Evolutionary conservation across 2,888 invertebrate species (phyloP).

Genomic region (Schizaphis graminum): DNA sequence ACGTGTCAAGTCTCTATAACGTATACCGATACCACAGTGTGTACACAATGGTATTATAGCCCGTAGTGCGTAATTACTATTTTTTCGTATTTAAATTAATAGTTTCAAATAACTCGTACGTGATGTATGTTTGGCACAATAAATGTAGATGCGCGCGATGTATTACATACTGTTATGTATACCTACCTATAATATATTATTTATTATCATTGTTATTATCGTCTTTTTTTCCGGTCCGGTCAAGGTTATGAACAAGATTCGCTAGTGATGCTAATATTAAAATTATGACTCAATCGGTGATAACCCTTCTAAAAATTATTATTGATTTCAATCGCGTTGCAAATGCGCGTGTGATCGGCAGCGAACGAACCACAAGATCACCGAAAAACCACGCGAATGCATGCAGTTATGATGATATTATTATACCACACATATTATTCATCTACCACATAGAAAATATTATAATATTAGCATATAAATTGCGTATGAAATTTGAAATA

Average conservation of each 20-base stretch:
- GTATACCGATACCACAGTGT: background rate
- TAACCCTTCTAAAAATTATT: constrained; percentile 3
- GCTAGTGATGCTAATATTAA: background rate
- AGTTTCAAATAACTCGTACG: background rate
- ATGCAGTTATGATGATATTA: background rate
- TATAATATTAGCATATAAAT: background rate
- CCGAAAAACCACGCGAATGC: background rate
- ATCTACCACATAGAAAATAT: background rate
- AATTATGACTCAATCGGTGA: constrained; percentile 10
- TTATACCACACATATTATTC: background rate
- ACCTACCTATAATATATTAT: background rate
- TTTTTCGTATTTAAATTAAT: background rate
- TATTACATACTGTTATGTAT: background rate
- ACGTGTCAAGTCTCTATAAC: background rate
- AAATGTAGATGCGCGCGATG: background rate
- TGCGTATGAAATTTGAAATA: background rate
- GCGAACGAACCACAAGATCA: background rate
- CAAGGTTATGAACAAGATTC: background rate
- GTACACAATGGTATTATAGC: background rate
- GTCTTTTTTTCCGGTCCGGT: background rate
- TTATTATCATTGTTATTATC: background rate
- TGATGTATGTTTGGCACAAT: background rate
- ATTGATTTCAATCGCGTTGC: background rate
- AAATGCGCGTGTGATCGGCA: background rate
- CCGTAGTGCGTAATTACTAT: background rate